Percentiles rank a stretch among this genome's conserved stretches.
These are phyloP conservation scores for Poecilia gillii DNA, from an alignment of 2,797 vertebrate genomes.

Conservation along the genomic window DNA sequence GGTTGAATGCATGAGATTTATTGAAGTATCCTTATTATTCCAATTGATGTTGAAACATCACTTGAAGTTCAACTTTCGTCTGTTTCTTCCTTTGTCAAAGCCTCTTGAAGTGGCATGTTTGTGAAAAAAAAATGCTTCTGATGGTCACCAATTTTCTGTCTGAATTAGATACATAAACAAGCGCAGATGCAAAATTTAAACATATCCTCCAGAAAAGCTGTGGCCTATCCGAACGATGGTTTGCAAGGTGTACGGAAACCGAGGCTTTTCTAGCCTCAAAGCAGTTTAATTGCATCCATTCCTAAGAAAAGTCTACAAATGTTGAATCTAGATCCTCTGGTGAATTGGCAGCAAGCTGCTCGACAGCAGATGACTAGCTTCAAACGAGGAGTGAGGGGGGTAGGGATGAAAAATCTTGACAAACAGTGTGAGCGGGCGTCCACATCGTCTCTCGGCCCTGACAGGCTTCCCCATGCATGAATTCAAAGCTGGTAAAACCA, in stretches of 20 bases:
- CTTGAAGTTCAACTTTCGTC: slow-evolving; percentile 51
- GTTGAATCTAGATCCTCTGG: slow-evolving; percentile 77
- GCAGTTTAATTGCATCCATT: slow-evolving; percentile 82
- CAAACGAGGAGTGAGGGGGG: slow-evolving; percentile 74
- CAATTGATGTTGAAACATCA: slow-evolving; percentile 64
- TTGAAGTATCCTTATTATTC: slow-evolving; percentile 62
- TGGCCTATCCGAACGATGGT: slow-evolving; percentile 83
- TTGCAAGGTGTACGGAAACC: slow-evolving; percentile 75
- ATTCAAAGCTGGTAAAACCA: slow-evolving; percentile 81
- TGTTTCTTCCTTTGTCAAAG: slow-evolving; percentile 33
- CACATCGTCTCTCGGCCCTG: slow-evolving; percentile 80
- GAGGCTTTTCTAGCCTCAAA: slow-evolving; percentile 79
- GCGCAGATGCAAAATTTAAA: slow-evolving; percentile 73
- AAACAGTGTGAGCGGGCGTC: slow-evolving; percentile 81
- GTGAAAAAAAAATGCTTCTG: slow-evolving; percentile 28
- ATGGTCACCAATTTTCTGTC: slow-evolving; percentile 63
- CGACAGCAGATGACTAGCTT: slow-evolving; percentile 80
- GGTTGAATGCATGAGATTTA: slow-evolving; percentile 42
- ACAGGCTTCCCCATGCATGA: slow-evolving; percentile 82
- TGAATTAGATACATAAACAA: slow-evolving; percentile 64
- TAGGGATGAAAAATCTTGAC: slow-evolving; percentile 80
- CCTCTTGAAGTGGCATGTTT: slow-evolving; percentile 38
- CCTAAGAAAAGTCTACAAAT: slow-evolving; percentile 78
- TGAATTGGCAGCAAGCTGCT: slow-evolving; percentile 78
- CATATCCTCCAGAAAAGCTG: slow-evolving; percentile 68